A percentile compares a stretch with the other conserved stretches of the same genome.
phyloP scores from a whole-genome alignment of 2,888 invertebrate species.

The Prosopocoilus inquinatus region DNA sequence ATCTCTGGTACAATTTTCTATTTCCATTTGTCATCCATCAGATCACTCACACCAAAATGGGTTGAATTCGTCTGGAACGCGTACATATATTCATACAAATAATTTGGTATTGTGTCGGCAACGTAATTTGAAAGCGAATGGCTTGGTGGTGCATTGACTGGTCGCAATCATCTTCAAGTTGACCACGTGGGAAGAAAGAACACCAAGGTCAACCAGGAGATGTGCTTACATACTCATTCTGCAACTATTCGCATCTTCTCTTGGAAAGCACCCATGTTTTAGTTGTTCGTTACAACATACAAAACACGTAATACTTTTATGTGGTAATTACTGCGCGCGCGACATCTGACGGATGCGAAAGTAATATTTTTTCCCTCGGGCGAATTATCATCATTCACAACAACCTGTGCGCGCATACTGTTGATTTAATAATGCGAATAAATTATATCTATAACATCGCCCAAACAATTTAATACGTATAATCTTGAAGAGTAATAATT shows the following conservation, averaged over 20 bases:
- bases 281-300: no score
- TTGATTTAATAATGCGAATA: no score
- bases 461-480: no score
- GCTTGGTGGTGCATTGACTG: slow-evolving; percentile 3
- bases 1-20: slow-evolving; percentile 12
- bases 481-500: background rate
- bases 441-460: no score
- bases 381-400: no score
- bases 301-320: no score
- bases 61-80: background rate
- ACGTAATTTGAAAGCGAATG: slow-evolving; percentile 3
- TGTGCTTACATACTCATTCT: slow-evolving; percentile 23
- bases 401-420: no score
- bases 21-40: slow-evolving; percentile 10
- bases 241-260: slow-evolving; percentile 26
- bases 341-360: no score
- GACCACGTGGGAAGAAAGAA: slow-evolving; percentile 20
- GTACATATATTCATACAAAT: background rate
- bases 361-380: no score
- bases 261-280: slow-evolving; percentile 12
- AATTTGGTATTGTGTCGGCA: background rate
- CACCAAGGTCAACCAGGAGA: slow-evolving; percentile 20
- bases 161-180: slow-evolving; percentile 6
- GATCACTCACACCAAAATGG: no score
- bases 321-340: no score